Evolutionary conservation across 2,888 invertebrate genomes (phyloP).

Genomic region (Biston betularia): DNA sequence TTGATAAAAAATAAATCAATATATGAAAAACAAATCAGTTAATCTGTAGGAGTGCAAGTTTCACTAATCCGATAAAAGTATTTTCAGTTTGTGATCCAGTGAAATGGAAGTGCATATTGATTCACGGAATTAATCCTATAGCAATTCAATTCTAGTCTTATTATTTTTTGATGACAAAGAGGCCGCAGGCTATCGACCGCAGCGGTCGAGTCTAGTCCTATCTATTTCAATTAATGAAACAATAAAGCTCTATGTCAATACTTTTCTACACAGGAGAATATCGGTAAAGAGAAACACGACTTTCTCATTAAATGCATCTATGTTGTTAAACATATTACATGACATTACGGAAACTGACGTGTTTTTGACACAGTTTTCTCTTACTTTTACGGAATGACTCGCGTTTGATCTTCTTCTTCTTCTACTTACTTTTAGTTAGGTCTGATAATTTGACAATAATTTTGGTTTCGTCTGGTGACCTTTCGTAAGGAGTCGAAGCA

Average conservation of each 20-base stretch:
- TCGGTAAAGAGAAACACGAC: slow-evolving; percentile 12
- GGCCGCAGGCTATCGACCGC: slow-evolving; percentile 41
- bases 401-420: too few relatives aligned
- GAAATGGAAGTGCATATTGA: slow-evolving; percentile 57
- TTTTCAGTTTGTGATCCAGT: slow-evolving; percentile 42
- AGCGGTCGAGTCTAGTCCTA: slow-evolving; percentile 43
- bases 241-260: slow-evolving; percentile 55
- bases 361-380: too few relatives aligned
- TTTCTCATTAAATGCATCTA: too few relatives aligned
- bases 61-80: slow-evolving; percentile 41
- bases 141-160: slow-evolving; percentile 52
- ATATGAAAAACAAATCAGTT: background rate
- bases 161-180: slow-evolving; percentile 52
- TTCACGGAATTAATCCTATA: slow-evolving; percentile 55
- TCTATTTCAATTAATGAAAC: slow-evolving; percentile 62
- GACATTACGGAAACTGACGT: too few relatives aligned
- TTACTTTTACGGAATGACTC: too few relatives aligned
- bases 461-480: too few relatives aligned
- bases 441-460: too few relatives aligned
- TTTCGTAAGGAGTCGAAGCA: too few relatives aligned
- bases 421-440: too few relatives aligned
- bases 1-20: slow-evolving; percentile 15
- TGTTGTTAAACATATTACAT: too few relatives aligned
- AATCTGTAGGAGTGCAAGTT: slow-evolving; percentile 14
- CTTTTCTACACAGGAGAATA: slow-evolving; percentile 23